Percentiles rank a stretch among this genome's conserved stretches.
Evolutionary conservation across 2,113 vertebrate species (phyloP).

Genomic region (Cheilinus undulatus): DNA sequence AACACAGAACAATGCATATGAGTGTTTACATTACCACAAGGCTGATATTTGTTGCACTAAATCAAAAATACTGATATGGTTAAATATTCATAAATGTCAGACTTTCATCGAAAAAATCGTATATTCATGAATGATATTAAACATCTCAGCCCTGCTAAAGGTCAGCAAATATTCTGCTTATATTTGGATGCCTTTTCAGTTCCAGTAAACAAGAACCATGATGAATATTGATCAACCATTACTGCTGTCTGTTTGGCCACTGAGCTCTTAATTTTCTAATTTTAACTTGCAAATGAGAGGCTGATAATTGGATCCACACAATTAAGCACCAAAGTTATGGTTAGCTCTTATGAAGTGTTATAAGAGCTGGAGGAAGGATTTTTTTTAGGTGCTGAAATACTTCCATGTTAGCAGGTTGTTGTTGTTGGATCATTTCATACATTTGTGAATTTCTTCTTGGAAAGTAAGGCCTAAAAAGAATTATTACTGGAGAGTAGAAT

Average conservation of each 20-base stretch:
- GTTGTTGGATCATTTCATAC: not conserved
- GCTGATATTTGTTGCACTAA: not conserved
- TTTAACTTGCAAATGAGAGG: not conserved
- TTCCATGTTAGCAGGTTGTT: not conserved
- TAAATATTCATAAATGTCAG: not conserved
- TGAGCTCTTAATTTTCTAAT: not conserved
- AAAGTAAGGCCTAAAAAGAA: not conserved
- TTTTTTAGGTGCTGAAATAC: slow-evolving; percentile 7
- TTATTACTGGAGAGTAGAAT: not conserved
- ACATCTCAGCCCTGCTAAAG: not conserved
- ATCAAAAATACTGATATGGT: not conserved
- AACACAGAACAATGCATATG: not conserved
- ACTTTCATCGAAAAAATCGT: not conserved
- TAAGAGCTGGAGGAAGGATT: not conserved
- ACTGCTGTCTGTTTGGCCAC: not conserved
- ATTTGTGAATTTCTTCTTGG: not conserved
- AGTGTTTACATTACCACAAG: not conserved
- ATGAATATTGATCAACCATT: not conserved
- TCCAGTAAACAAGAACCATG: not conserved
- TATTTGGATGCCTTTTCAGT: not conserved
- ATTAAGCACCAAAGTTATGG: not conserved
- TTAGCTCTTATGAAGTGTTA: not conserved
- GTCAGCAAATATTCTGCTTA: not conserved
- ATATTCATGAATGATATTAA: not conserved
- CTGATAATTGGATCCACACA: not conserved